Conservation (phyloP, 1,140 invertebrate genomes). For the Hylaeus anthracinus region DNA sequence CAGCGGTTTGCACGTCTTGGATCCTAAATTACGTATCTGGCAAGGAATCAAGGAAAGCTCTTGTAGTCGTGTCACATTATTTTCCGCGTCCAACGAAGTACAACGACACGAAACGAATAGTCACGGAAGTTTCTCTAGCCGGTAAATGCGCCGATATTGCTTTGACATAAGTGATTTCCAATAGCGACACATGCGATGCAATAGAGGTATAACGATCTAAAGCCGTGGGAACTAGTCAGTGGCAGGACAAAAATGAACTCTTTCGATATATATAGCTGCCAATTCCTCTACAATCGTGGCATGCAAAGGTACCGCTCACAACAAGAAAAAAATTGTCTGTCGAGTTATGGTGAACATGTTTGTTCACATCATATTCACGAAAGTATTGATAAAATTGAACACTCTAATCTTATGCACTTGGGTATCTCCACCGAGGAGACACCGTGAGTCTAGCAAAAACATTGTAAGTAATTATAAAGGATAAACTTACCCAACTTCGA, state of each 20-base stretch:
- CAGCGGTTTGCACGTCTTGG: conserved; percentile 27
- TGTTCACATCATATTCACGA: too few relatives aligned
- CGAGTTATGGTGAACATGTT: too few relatives aligned
- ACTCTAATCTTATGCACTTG: too few relatives aligned
- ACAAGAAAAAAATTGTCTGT: too few relatives aligned
- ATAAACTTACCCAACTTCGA: too few relatives aligned
- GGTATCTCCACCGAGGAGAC: too few relatives aligned
- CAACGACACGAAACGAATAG: conserved; percentile 38
- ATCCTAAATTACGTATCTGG: conserved; percentile 61
- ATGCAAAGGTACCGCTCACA: too few relatives aligned
- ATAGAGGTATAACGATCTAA: not conserved
- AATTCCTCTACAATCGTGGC: not conserved
- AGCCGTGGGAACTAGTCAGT: not conserved
- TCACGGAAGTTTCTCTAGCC: conserved; percentile 35
- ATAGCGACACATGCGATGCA: not conserved
- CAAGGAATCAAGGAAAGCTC: conserved; percentile 58
- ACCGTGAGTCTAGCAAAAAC: too few relatives aligned
- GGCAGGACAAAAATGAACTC: not conserved
- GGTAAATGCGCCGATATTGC: conserved; percentile 5
- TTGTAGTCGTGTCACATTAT: conserved; percentile 57
- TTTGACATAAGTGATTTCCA: not conserved
- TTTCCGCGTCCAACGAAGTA: conserved; percentile 43
- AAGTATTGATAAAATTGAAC: too few relatives aligned
- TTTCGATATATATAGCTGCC: not conserved
- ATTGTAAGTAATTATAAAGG: too few relatives aligned